These are phyloP conservation scores for Macaca nemestrina DNA, from an alignment of 2,113 vertebrate species.

Conservation along the genomic window DNA sequence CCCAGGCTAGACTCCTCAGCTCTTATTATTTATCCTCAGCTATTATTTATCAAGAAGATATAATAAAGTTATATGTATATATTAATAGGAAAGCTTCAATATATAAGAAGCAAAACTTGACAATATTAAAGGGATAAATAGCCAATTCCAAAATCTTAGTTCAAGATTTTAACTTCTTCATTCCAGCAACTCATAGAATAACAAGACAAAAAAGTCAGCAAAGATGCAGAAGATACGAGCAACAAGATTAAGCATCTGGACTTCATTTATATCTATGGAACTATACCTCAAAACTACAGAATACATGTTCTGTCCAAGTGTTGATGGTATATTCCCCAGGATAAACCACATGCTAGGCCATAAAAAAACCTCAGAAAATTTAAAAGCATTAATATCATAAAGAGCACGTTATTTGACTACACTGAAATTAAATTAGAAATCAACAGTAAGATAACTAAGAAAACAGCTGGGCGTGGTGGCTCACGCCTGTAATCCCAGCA, in stretches of 20 bases:
- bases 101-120: not conserved
- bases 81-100: not conserved
- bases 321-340: not conserved
- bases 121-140: not conserved
- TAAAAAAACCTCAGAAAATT: not conserved
- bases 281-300: not conserved
- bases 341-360: not conserved
- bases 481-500: no score
- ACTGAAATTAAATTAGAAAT: no score
- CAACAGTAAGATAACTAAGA: no score
- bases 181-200: not conserved
- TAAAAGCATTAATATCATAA: no score
- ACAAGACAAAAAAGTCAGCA: not conserved
- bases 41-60: not conserved
- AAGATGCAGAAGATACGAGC: not conserved
- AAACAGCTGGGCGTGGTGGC: no score
- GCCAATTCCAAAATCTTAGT: not conserved
- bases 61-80: not conserved
- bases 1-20: not conserved
- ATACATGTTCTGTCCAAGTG: not conserved
- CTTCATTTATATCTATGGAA: not conserved
- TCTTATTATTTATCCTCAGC: not conserved
- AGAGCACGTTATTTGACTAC: no score
- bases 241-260: not conserved
- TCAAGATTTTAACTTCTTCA: not conserved